Base-by-base conservation (phyloP, 2,888 invertebrate species). In the Glaucopsyche alexis region DNA sequence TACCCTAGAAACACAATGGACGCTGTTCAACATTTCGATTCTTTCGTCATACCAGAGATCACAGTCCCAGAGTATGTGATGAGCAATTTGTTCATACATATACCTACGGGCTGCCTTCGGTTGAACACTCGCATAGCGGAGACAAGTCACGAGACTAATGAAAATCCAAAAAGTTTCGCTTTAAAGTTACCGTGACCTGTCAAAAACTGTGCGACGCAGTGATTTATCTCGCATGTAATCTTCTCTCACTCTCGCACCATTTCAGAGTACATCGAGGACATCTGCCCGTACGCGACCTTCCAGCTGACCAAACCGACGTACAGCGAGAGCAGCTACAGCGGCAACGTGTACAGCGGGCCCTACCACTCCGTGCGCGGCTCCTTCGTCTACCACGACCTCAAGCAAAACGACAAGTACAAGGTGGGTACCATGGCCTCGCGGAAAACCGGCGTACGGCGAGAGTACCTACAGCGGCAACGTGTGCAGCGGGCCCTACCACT, bases 211-310 rank as follows among this genome's bases (percentile, higher is more conserved):
- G n/a, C n/a, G n/a, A n/a, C n/a, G n/a, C n/a, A n/a, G n/a, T n/a
- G n/a, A n/a, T 2, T 29, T 29, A 29, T 29, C 29, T 29, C 29
- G 2, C 29, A 29, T 29, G 2, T 29, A 29, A 29, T 29, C 29
- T 29, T 29, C 29, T 29, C 29, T 29, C 29, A 1, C 29, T 29
- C 29, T 29, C 29, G 29, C 29, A 64, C 73, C 8, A 64, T 74
- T 75, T 73, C 94, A 94, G 98, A 98, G 87, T 98, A 98, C 90
- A 97, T 97, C 83, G 98, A 98, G 91, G 98, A 98, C 85, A 97
- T 98, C 81, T 98, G 98, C 85, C 98, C 98, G 0, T 98, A 98
- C 90, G 98, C 98, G 73, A 98, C 98, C 70, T 98, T 98, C 89
- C 98, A 98, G 85, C 93, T 98, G 80, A 96, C 97, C 75, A 97